Percentiles rank a stretch among this genome's conserved stretches.
Conservation (phyloP, 2,888 invertebrate species). For the Dryobotodes eremita region DNA sequence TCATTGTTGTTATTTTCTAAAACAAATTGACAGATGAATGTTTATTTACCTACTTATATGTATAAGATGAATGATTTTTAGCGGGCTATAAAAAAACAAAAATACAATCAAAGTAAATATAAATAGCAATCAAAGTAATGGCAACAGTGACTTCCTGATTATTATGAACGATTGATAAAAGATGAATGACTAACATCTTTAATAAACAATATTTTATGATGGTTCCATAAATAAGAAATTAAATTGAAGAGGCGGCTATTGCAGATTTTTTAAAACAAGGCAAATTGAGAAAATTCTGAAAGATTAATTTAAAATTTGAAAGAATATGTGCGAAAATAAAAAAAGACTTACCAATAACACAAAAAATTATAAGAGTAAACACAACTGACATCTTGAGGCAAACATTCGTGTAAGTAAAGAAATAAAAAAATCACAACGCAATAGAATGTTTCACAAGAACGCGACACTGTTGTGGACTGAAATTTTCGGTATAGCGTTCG, state of each 20-base stretch:
- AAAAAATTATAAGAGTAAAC: slow-evolving; percentile 72
- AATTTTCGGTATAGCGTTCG: slow-evolving; percentile 24
- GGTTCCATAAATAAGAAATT: background rate
- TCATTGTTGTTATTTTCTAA: slow-evolving; percentile 16
- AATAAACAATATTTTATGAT: background rate
- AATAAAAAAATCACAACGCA: slow-evolving; percentile 23
- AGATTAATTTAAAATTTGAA: accelerated
- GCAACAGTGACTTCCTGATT: slow-evolving; percentile 36
- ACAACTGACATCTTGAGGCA: slow-evolving; percentile 77
- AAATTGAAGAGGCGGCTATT: background rate
- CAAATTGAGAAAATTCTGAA: background rate
- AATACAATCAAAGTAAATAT: slow-evolving; percentile 43
- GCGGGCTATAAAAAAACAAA: slow-evolving; percentile 20
- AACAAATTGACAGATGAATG: background rate
- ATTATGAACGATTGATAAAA: slow-evolving; percentile 23
- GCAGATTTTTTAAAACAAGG: background rate
- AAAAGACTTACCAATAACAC: slow-evolving; percentile 75
- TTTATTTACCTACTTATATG: slow-evolving; percentile 22
- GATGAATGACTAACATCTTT: slow-evolving; percentile 14
- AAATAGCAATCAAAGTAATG: slow-evolving; percentile 43
- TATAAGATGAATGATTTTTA: slow-evolving; percentile 17
- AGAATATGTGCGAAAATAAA: background rate
- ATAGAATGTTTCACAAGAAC: slow-evolving; percentile 20
- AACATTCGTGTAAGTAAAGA: slow-evolving; percentile 71
- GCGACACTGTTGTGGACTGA: slow-evolving; percentile 31